phyloP scores from a whole-genome alignment of 1,140 invertebrate species.

The Thaumetopoea pityocampa region DNA sequence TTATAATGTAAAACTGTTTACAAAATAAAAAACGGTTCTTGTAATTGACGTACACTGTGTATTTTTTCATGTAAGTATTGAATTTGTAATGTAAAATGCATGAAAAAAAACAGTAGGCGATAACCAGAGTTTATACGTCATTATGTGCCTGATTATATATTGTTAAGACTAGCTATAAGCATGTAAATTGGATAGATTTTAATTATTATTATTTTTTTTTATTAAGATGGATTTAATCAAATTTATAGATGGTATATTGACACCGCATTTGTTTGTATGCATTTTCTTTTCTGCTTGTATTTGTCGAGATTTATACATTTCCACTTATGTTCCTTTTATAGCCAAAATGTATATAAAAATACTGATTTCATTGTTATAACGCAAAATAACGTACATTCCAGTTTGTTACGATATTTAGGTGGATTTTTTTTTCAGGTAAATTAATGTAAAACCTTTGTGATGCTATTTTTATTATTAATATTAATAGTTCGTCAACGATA shows the following conservation, averaged over 20 bases:
- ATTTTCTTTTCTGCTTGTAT: conserved; percentile 3
- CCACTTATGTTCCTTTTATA: conserved; percentile 31
- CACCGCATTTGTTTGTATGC: conserved; percentile 11
- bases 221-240: background rate
- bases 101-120: no score
- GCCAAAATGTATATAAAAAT: conserved; percentile 23
- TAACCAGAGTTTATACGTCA: conserved; percentile 24
- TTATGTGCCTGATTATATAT: conserved; percentile 38
- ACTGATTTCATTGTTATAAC: no score
- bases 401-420: no score
- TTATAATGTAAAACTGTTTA: no score
- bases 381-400: no score
- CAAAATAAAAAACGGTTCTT: no score
- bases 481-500: no score
- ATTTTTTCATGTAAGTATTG: no score
- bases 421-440: no score
- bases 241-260: conserved; percentile 1
- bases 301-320: conserved; percentile 15
- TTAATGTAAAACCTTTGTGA: conserved; percentile 11
- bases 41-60: no score
- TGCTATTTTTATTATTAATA: conserved; percentile 10
- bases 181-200: conserved; percentile 14
- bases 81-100: no score
- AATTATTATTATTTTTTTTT: conserved; percentile 1
- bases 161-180: conserved; percentile 10